phyloP scores from a whole-genome alignment of 2,113 vertebrate species.

The Argyrosomus japonicus region DNA sequence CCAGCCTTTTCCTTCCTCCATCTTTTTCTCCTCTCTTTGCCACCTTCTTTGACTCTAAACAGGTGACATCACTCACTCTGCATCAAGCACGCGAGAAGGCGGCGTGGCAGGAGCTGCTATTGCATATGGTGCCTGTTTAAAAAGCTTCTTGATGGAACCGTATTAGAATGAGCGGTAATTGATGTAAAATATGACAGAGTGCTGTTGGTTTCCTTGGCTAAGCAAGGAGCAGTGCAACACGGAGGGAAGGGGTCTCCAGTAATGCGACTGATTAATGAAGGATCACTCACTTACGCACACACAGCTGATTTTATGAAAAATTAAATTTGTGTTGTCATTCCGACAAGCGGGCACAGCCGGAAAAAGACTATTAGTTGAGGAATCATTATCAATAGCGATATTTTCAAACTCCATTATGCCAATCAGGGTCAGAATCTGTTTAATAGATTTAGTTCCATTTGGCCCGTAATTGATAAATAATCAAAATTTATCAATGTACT shows the following conservation, averaged over 20 bases:
- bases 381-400: constrained; percentile 99
- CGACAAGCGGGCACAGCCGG: constrained; percentile 94
- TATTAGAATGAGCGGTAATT: constrained; percentile 98
- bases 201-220: constrained; percentile 95
- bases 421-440: constrained; percentile 97
- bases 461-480: constrained; percentile 99
- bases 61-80: constrained; percentile 94
- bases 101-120: constrained; percentile 82
- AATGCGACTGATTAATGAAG: constrained; percentile 99
- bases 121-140: constrained; percentile 96
- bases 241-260: constrained; percentile 83
- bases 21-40: constrained; percentile 22
- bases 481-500: constrained; percentile 99
- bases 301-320: constrained; percentile 98
- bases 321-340: constrained; percentile 97
- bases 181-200: constrained; percentile 99
- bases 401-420: constrained; percentile 99
- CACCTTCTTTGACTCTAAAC: constrained; percentile 74
- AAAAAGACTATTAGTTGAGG: constrained; percentile 96
- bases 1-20: constrained; percentile 58
- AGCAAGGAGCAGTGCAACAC: constrained; percentile 87
- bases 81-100: constrained; percentile 49
- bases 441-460: constrained; percentile 99
- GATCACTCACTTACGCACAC: constrained; percentile 92
- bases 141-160: constrained; percentile 94